Conservation (phyloP, 2,113 vertebrate genomes). For the Hippocampus barbouri region DNA sequence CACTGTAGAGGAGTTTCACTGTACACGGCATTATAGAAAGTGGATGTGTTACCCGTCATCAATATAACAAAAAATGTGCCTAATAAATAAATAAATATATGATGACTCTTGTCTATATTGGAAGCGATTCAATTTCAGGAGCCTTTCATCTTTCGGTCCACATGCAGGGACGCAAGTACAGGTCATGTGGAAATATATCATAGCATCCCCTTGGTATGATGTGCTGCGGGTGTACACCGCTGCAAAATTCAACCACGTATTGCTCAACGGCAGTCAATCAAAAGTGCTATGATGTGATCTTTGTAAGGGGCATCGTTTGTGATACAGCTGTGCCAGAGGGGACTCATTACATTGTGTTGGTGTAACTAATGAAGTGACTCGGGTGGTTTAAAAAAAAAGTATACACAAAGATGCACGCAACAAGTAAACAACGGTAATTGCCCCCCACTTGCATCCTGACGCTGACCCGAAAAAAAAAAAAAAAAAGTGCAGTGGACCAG, state of each 20-base stretch:
- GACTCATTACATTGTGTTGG: neutral
- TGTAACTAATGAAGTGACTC: neutral
- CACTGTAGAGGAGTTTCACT: too few relatives aligned
- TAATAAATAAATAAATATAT: too few relatives aligned
- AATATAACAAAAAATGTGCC: too few relatives aligned
- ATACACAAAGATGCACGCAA: neutral
- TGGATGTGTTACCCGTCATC: too few relatives aligned
- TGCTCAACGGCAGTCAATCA: neutral
- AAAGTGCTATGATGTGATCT: neutral
- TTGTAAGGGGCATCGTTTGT: neutral
- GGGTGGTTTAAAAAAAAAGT: neutral
- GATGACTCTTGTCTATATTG: too few relatives aligned
- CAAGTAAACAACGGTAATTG: slow-evolving; percentile 3
- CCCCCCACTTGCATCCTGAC: neutral
- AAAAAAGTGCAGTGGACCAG: slow-evolving; percentile 53
- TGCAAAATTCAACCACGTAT: neutral
- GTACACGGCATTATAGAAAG: too few relatives aligned
- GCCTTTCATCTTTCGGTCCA: too few relatives aligned
- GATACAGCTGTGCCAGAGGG: neutral
- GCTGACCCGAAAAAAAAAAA: slow-evolving; percentile 5
- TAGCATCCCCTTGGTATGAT: neutral
- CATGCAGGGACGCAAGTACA: too few relatives aligned
- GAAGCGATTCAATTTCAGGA: too few relatives aligned
- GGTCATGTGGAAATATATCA: too few relatives aligned
- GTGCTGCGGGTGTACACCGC: too few relatives aligned